These are phyloP conservation scores for Neoitamus cyanurus DNA, from an alignment of 2,888 invertebrate genomes.

Conservation along the genomic window DNA sequence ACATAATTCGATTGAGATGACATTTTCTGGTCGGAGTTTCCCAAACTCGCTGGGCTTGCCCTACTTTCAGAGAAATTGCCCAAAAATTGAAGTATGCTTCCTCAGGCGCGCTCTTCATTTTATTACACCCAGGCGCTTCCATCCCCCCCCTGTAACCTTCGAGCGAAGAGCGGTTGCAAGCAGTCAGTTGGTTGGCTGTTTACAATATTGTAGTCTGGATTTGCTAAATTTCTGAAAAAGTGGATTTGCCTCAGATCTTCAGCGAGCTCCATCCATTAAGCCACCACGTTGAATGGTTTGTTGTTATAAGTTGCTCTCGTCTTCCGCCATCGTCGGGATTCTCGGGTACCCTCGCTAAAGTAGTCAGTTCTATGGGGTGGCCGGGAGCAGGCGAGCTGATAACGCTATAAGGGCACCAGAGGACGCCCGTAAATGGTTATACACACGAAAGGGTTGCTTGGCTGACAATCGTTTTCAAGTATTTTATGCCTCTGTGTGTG, in stretches of 20 bases:
- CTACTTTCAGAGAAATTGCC: background rate
- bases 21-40: conserved; percentile 11
- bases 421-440: conserved; percentile 10
- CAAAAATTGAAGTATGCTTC: conserved; percentile 28
- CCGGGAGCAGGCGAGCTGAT: background rate
- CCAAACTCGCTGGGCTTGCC: background rate
- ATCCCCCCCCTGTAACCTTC: background rate
- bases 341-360: background rate
- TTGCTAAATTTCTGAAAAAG: conserved; percentile 23
- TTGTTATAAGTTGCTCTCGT: background rate
- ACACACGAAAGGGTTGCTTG: conserved; percentile 13
- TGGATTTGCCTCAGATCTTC: background rate
- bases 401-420: conserved; percentile 17
- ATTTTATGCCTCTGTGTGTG: conserved; percentile 18
- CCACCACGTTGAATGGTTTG: conserved; percentile 7
- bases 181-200: conserved; percentile 7
- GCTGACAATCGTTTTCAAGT: conserved; percentile 17
- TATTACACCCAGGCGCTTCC: background rate
- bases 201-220: conserved; percentile 21
- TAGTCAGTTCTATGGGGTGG: background rate
- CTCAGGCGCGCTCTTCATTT: background rate
- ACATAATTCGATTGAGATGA: conserved; percentile 26
- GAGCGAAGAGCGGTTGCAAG: background rate
- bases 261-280: conserved; percentile 2
- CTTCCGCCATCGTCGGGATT: background rate